Percentiles rank a stretch among this genome's conserved stretches.
These are phyloP conservation scores for Lonchura striata DNA, from an alignment of 2,113 vertebrate species.

Conservation along the genomic window DNA sequence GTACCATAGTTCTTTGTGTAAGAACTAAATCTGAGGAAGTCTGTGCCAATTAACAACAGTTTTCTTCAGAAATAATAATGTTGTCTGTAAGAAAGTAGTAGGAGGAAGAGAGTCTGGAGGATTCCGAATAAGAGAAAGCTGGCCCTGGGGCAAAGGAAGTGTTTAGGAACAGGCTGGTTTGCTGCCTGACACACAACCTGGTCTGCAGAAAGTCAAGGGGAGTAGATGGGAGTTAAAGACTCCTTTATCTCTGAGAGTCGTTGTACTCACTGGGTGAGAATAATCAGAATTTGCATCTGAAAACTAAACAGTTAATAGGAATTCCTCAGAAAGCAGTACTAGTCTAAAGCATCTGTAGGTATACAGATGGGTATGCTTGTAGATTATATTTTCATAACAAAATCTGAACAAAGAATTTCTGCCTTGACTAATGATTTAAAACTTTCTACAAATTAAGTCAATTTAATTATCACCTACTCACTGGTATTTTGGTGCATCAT, in stretches of 20 bases:
- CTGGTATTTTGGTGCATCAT: background rate
- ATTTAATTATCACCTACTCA: constrained; percentile 39
- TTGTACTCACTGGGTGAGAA: background rate
- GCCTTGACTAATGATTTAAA: constrained; percentile 26
- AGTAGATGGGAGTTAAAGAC: background rate
- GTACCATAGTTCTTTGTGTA: background rate
- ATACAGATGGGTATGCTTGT: background rate
- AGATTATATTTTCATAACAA: constrained; percentile 7
- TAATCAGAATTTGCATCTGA: background rate
- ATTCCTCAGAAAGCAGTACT: background rate
- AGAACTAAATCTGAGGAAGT: background rate
- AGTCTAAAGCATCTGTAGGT: background rate
- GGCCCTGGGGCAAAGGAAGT: background rate
- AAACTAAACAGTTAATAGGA: background rate
- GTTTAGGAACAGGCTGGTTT: background rate
- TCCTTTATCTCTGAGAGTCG: background rate
- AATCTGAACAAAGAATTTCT: constrained; percentile 25
- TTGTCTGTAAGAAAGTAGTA: background rate
- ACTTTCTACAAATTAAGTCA: background rate
- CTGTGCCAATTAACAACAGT: background rate
- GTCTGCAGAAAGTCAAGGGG: background rate
- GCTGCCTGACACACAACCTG: background rate
- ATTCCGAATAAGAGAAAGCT: background rate
- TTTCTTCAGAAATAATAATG: background rate
- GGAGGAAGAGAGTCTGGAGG: background rate